phyloP scores from a whole-genome alignment of 2,113 vertebrate genomes.

The rat (Rattus norvegicus) region DNA sequence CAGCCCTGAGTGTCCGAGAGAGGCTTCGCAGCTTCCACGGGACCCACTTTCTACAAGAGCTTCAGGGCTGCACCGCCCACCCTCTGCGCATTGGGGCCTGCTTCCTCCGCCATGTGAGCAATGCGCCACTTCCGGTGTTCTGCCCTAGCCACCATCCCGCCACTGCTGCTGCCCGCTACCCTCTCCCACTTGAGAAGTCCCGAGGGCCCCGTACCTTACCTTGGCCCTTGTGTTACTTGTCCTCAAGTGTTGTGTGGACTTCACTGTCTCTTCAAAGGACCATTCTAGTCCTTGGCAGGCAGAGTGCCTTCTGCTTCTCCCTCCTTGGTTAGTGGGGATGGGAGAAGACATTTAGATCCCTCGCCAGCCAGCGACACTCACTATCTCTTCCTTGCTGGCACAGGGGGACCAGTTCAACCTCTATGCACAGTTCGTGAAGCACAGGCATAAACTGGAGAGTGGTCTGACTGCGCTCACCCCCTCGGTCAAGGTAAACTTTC shows the following conservation, averaged over 20 bases:
- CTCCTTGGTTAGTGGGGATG: background rate
- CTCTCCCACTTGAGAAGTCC: background rate
- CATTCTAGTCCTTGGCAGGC: background rate
- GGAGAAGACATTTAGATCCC: background rate
- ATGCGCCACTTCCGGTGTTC: background rate
- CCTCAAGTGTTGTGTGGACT: background rate
- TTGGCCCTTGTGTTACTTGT: background rate
- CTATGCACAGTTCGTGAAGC: slow-evolving; percentile 92
- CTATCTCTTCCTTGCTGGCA: background rate
- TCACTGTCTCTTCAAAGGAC: background rate
- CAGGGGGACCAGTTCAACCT: slow-evolving; percentile 92
- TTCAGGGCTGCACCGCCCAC: slow-evolving; percentile 91
- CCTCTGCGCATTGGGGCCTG: slow-evolving; percentile 92
- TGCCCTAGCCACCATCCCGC: background rate
- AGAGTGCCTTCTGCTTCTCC: background rate
- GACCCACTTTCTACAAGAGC: slow-evolving; percentile 89
- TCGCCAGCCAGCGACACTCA: background rate
- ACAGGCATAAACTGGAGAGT: slow-evolving; percentile 88
- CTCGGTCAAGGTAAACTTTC: slow-evolving; percentile 88
- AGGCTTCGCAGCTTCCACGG: slow-evolving; percentile 90
- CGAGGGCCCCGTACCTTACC: background rate
- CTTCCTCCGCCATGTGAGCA: slow-evolving; percentile 93
- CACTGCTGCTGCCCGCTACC: background rate
- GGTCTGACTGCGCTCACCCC: slow-evolving; percentile 86
- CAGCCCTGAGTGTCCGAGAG: slow-evolving; percentile 87